Percentiles rank a stretch among this genome's conserved stretches.
These are phyloP conservation scores for Diarsia mendica DNA, from an alignment of 2,888 invertebrate genomes.

Conservation along the genomic window DNA sequence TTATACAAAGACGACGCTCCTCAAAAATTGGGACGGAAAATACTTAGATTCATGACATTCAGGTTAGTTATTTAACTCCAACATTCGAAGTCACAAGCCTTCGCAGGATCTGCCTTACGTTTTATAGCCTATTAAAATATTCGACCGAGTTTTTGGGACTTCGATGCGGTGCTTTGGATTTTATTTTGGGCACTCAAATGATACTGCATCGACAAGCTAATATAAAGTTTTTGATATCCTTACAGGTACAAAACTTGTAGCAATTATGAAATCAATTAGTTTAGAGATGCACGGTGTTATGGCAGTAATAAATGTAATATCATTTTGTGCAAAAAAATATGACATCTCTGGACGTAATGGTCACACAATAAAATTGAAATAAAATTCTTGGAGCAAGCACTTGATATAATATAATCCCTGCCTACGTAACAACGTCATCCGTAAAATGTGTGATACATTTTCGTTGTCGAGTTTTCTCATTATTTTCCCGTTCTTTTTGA, in stretches of 20 bases:
- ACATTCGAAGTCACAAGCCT: conserved; percentile 15
- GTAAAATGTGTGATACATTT: conserved; percentile 3
- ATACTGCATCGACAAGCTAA: conserved; percentile 36
- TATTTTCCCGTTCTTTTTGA: conserved; percentile 29
- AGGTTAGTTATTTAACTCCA: conserved; percentile 35
- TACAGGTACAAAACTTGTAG: conserved; percentile 27
- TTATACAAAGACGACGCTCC: conserved; percentile 65
- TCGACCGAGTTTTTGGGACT: conserved; percentile 59
- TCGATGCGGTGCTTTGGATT: conserved; percentile 39
- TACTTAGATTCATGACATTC: conserved; percentile 42
- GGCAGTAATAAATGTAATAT: conserved; percentile 16
- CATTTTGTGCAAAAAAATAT: conserved; percentile 3
- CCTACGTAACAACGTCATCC: conserved; percentile 18
- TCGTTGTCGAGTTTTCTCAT: conserved; percentile 17
- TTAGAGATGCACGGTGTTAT: conserved; percentile 30
- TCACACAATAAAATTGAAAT: conserved; percentile 19
- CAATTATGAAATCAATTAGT: conserved; percentile 45
- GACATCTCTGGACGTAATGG: not conserved
- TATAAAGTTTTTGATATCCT: conserved; percentile 30
- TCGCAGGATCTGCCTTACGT: conserved; percentile 30
- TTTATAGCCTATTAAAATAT: conserved; percentile 66
- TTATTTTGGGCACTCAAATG: conserved; percentile 57
- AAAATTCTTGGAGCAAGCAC: conserved; percentile 10
- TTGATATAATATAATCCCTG: not conserved
- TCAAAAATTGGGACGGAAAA: conserved; percentile 65